These are phyloP conservation scores for Gopherus evgoodei DNA, from an alignment of 2,113 vertebrate species.

Conservation along the genomic window DNA sequence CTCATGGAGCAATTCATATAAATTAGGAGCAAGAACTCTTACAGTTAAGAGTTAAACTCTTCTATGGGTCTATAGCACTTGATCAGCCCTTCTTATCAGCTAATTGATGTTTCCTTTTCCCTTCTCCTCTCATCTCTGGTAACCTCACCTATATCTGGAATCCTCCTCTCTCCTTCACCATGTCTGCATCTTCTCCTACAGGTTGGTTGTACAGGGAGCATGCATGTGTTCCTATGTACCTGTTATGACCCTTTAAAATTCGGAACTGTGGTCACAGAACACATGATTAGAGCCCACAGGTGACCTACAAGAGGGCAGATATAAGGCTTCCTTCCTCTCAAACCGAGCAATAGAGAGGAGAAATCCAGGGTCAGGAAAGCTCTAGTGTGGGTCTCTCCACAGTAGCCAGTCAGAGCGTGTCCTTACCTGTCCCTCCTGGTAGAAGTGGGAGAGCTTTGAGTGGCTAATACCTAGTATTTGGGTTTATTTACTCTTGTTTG, in stretches of 20 bases:
- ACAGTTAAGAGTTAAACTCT: slow-evolving; percentile 1
- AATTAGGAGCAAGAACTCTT: not conserved
- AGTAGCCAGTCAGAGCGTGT: not conserved
- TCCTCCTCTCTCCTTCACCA: not conserved
- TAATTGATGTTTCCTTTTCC: fast-evolving
- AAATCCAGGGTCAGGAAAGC: not conserved
- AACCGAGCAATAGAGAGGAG: not conserved
- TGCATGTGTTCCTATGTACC: fast-evolving
- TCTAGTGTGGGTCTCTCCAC: not conserved
- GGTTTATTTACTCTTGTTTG: not conserved
- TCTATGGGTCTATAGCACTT: not conserved
- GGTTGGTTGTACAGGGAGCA: fast-evolving
- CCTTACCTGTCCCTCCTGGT: not conserved
- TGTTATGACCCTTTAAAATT: not conserved
- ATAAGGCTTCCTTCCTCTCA: not conserved
- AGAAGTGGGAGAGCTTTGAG: not conserved
- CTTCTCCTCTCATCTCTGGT: fast-evolving
- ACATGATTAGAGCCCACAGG: not conserved
- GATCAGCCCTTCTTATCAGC: fast-evolving
- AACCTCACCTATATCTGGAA: not conserved
- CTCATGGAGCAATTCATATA: not conserved
- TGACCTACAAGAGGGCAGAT: not conserved
- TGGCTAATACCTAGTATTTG: not conserved
- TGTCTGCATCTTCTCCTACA: not conserved
- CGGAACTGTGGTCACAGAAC: not conserved